Evolutionary conservation across 2,113 vertebrate species (phyloP).

Genomic region (Piprites chloris): DNA sequence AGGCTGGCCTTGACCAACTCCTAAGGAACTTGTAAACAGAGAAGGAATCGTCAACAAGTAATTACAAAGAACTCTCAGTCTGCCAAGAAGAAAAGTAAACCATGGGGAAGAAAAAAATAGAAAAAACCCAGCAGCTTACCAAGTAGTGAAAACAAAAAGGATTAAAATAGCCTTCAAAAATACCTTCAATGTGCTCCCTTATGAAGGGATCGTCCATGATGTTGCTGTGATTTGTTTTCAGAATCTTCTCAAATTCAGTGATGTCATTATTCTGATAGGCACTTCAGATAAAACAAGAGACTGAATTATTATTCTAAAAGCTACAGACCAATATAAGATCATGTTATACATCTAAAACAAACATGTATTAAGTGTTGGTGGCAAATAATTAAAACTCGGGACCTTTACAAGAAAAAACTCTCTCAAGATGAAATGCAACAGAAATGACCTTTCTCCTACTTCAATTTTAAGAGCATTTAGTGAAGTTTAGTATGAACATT

Average conservation of each 20-base stretch:
- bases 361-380: not conserved
- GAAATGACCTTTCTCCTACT: not conserved
- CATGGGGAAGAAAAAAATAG: not conserved
- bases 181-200: conserved; percentile 98
- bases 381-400: not conserved
- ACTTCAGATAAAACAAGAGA: conserved; percentile 71
- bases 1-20: not conserved
- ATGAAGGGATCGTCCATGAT: conserved; percentile 99
- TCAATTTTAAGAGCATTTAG: not conserved
- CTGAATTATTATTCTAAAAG: not conserved
- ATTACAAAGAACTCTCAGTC: not conserved
- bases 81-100: not conserved
- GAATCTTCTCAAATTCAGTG: conserved; percentile 99
- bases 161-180: not conserved
- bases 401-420: not conserved
- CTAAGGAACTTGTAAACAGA: not conserved
- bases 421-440: not conserved
- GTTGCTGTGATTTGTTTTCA: conserved; percentile 99
- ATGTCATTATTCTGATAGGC: conserved; percentile 99
- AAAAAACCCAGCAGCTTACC: not conserved
- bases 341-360: not conserved
- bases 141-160: not conserved
- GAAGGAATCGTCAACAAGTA: not conserved
- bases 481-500: not conserved
- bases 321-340: not conserved